Percentiles rank a stretch among this genome's conserved stretches.
These are phyloP conservation scores for Clytia hemisphaerica DNA, from an alignment of 30 jellyfish, hydroid and myxozoan species.

Conservation along the genomic window DNA sequence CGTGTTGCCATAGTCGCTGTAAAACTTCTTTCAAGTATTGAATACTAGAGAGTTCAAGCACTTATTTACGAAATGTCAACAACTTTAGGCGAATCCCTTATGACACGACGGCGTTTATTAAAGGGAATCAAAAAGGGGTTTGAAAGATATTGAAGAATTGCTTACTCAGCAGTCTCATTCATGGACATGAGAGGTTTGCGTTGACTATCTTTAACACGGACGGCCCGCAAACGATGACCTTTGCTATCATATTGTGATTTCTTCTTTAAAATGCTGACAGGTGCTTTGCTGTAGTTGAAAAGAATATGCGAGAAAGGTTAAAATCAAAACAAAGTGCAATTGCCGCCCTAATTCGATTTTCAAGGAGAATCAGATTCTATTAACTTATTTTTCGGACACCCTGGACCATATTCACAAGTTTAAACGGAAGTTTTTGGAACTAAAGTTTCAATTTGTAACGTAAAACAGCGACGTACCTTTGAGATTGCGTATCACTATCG, in stretches of 20 bases:
- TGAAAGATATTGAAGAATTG: neutral
- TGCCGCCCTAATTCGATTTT: no score
- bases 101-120: no score
- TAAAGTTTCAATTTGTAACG: neutral
- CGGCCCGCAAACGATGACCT: constrained; percentile 2
- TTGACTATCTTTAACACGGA: constrained; percentile 16
- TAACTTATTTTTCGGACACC: neutral
- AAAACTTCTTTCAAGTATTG: no score
- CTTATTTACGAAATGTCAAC: no score
- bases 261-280: constrained; percentile 73
- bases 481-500: neutral
- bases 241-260: constrained; percentile 53
- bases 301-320: neutral
- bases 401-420: neutral
- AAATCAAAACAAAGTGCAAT: no score
- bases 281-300: constrained; percentile 21
- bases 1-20: no score
- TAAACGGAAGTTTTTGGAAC: neutral
- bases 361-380: no score
- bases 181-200: constrained; percentile 11
- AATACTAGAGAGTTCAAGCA: no score
- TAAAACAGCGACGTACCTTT: neutral
- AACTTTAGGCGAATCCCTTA: no score
- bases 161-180: constrained; percentile 26
- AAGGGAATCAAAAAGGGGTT: neutral